phyloP scores from a whole-genome alignment of 2,113 vertebrate species.

The Poecilia latipinna region DNA sequence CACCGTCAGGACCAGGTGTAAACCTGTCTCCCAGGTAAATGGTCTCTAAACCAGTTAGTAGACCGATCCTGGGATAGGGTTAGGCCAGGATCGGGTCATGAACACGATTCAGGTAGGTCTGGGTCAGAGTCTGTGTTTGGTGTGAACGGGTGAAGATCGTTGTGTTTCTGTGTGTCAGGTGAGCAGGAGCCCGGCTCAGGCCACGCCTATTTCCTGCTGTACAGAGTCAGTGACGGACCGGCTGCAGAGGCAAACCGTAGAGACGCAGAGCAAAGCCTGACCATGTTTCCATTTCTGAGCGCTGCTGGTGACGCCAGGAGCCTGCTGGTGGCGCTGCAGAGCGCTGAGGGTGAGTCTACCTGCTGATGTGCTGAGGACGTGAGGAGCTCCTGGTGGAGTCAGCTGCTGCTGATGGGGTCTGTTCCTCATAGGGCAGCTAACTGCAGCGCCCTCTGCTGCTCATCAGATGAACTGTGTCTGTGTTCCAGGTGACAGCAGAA shows the following conservation, averaged over 20 bases:
- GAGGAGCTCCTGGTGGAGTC: neutral
- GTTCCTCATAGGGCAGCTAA: neutral
- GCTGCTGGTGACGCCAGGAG: neutral
- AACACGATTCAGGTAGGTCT: no score
- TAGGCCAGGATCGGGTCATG: no score
- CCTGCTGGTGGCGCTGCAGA: constrained; percentile 16
- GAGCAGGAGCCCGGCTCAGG: neutral
- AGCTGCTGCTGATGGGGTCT: neutral
- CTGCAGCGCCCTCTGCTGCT: neutral
- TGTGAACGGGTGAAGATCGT: no score
- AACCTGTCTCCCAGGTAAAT: no score
- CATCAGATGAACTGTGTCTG: neutral
- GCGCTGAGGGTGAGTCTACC: constrained; percentile 16
- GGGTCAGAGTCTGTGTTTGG: no score
- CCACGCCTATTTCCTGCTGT: constrained; percentile 39
- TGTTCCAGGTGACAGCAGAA: constrained; percentile 23
- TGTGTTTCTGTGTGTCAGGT: constrained; percentile 22
- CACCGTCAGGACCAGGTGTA: no score
- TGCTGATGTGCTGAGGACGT: neutral
- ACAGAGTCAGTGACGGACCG: constrained; percentile 38
- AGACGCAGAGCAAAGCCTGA: neutral
- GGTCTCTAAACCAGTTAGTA: no score
- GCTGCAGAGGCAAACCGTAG: no score
- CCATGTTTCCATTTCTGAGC: constrained; percentile 8
- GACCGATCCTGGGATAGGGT: no score